These are phyloP conservation scores for Hestina assimilis DNA, from an alignment of 1,140 invertebrate species.

Conservation along the genomic window DNA sequence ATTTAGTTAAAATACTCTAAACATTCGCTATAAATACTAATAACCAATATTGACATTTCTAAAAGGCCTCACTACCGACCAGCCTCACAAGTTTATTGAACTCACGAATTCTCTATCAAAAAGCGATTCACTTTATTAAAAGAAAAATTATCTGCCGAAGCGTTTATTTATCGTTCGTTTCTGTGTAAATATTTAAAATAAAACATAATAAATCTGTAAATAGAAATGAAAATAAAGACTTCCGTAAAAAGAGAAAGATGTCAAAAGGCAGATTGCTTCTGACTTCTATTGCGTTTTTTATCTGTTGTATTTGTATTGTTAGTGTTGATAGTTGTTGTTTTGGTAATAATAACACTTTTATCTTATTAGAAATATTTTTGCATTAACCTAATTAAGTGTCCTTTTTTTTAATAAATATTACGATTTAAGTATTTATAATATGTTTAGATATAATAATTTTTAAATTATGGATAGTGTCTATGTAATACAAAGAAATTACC, in stretches of 20 bases:
- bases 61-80: constrained; percentile 41
- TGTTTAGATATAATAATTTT: no score
- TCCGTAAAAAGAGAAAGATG: constrained; percentile 25
- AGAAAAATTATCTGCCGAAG: constrained; percentile 1
- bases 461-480: no score
- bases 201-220: constrained; percentile 15
- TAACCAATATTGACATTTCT: constrained; percentile 57
- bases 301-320: no score
- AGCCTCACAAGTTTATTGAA: constrained; percentile 63
- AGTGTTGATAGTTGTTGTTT: no score
- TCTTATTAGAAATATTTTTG: no score
- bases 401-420: no score
- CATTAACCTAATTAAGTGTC: no score
- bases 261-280: constrained; percentile 22
- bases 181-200: constrained; percentile 19
- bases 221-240: constrained; percentile 23
- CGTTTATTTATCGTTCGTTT: constrained; percentile 6
- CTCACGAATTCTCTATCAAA: constrained; percentile 37
- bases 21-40: constrained; percentile 55
- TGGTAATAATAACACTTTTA: no score
- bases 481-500: no score
- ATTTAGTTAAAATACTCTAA: constrained; percentile 43
- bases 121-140: constrained; percentile 1
- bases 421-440: no score
- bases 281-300: constrained; percentile 10